phyloP scores from a whole-genome alignment of 2,113 vertebrate species.

The Cynopterus brachyotis region DNA sequence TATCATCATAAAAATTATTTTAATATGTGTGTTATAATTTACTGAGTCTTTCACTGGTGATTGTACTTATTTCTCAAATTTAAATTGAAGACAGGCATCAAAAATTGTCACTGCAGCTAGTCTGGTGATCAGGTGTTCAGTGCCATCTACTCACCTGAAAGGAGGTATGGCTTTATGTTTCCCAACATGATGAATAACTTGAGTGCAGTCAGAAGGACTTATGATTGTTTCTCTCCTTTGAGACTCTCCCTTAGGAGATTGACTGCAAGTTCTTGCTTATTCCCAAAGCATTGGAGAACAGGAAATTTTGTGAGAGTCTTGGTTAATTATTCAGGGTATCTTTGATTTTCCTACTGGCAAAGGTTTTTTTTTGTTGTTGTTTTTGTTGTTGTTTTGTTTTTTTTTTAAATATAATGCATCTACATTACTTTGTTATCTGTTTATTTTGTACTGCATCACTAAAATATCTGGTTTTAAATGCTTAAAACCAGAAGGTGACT shows the following conservation, averaged over 20 bases:
- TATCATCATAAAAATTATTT: background rate
- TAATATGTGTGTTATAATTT: background rate
- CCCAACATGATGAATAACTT: background rate
- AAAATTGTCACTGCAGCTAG: background rate
- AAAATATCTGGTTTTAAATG: background rate
- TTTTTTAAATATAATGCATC: background rate
- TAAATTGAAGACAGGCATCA: background rate
- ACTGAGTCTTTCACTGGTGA: background rate
- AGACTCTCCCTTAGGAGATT: background rate
- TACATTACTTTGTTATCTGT: background rate
- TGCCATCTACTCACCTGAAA: background rate
- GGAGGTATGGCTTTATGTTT: background rate
- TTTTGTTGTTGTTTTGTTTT: too few relatives aligned
- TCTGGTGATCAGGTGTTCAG: background rate
- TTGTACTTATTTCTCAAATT: background rate
- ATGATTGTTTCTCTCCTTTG: background rate
- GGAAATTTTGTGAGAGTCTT: background rate
- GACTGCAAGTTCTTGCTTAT: background rate
- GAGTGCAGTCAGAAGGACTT: background rate
- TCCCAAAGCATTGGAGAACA: background rate
- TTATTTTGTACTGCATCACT: background rate
- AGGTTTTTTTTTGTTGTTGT: too few relatives aligned
- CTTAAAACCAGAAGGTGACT: background rate
- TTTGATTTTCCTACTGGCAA: background rate
- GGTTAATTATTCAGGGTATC: background rate